These are phyloP conservation scores for Tautogolabrus adspersus DNA, from an alignment of 2,113 vertebrate genomes.

Conservation along the genomic window DNA sequence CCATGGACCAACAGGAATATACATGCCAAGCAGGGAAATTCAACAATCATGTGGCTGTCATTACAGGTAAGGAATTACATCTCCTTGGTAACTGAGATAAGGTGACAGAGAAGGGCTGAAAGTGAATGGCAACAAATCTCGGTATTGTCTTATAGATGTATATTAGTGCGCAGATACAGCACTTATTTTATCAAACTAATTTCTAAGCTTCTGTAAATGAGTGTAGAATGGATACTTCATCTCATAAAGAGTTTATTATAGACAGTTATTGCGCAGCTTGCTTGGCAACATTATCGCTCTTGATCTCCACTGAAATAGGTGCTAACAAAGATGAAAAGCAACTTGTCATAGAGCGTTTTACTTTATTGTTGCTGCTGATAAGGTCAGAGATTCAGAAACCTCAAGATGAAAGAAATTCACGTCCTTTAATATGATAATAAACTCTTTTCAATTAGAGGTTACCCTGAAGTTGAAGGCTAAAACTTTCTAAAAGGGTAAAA, in stretches of 20 bases:
- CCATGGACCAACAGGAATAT: slow-evolving; percentile 46
- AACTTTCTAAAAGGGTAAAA: slow-evolving; percentile 49
- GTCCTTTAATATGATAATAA: slow-evolving; percentile 65
- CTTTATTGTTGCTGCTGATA: slow-evolving; percentile 55
- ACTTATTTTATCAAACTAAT: too few relatives aligned
- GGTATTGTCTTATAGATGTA: not conserved
- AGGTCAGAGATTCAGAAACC: slow-evolving; percentile 56
- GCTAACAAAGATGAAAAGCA: slow-evolving; percentile 55
- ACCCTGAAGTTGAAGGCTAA: slow-evolving; percentile 44
- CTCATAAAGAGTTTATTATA: not conserved
- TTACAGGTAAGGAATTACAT: slow-evolving; percentile 34
- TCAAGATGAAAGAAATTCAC: slow-evolving; percentile 52
- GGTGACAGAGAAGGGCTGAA: not conserved
- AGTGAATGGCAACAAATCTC: not conserved
- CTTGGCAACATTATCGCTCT: slow-evolving; percentile 23
- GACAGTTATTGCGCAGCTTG: slow-evolving; percentile 14
- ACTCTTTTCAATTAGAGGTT: slow-evolving; percentile 69
- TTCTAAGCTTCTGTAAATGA: too few relatives aligned
- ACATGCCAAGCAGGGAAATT: slow-evolving; percentile 38
- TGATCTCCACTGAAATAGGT: slow-evolving; percentile 37
- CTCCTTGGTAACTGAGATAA: not conserved
- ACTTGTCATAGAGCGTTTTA: slow-evolving; percentile 42
- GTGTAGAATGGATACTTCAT: not conserved
- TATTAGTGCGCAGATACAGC: too few relatives aligned
- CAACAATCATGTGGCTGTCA: slow-evolving; percentile 47